Evolutionary conservation across 2,797 vertebrate species (phyloP).

Genomic region (Melopsittacus undulatus): DNA sequence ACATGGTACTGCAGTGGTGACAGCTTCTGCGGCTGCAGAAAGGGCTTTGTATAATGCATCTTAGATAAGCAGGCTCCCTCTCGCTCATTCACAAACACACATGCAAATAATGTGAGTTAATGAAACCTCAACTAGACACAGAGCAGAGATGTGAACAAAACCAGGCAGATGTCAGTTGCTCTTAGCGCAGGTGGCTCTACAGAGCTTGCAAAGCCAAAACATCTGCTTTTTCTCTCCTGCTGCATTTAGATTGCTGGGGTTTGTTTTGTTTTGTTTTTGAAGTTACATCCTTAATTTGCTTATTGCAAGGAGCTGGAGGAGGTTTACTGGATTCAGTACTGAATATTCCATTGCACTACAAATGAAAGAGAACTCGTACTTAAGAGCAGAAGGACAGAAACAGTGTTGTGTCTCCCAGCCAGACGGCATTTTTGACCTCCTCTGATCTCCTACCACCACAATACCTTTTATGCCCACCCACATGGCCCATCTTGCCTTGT

Average conservation of each 20-base stretch:
- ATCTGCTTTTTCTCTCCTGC: background rate
- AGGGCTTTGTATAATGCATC: background rate
- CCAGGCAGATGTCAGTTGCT: background rate
- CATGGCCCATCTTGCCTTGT: background rate
- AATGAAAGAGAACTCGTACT: background rate
- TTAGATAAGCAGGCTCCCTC: background rate
- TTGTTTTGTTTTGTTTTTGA: background rate
- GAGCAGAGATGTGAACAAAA: background rate
- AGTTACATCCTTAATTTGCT: background rate
- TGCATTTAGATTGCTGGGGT: background rate
- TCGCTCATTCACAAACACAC: background rate
- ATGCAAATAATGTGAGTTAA: background rate
- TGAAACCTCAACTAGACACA: background rate
- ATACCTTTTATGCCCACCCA: background rate
- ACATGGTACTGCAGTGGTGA: accelerated
- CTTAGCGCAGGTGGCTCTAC: background rate
- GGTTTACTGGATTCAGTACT: background rate
- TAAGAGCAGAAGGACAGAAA: background rate
- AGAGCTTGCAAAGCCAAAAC: background rate
- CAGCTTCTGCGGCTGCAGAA: background rate
- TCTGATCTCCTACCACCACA: background rate
- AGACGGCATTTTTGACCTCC: background rate
- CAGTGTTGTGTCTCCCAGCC: background rate
- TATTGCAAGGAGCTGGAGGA: background rate
- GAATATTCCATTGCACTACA: background rate